Base-by-base conservation (phyloP, 1,140 invertebrate genomes). In the Zaprionus lachaisei region DNA sequence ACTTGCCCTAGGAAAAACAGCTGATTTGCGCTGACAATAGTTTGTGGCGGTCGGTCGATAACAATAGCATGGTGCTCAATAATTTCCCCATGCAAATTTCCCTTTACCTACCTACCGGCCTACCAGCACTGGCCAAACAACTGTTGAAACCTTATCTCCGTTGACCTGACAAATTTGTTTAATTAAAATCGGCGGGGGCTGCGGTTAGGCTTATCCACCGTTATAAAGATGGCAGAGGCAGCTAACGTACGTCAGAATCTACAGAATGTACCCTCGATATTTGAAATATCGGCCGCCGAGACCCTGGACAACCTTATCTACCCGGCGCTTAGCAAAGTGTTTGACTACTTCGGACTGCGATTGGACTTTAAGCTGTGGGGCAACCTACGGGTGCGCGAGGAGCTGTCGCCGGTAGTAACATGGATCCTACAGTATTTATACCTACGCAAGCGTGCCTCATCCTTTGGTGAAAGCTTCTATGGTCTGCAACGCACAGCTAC, bases 281-380 rank as follows among this genome's bases (percentile, higher is more conserved):
- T 92, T 57, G 92, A 92, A 74, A 91, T 92, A 44, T 89, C 87
- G 2, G 91, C 91, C 1, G 87, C 92, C 1, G 91, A 92, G 70
- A 92, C 91, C 4, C 54, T 92, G 31, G 92, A 92, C 72, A 90
- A 90, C 34, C 78, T 92, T 37, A 92, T 92, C 22, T 92, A 92
- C 51, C 92, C 92, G 7, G 92, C 92, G 4, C 71, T 92, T 14
- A 92, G 83, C 77, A 92, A 92, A 82, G 80, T 92, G 11, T 89
- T 92, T 38, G 90, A 92, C 54, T 92, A 91, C 66, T 89, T 92
- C 12, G 79, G 91, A 15, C 41, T 92, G 15, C 76, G 72, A 37
- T 80, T 92, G 76, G 85, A 90, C 85, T 90, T 90, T 90, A 90
- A 90, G 83, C 85, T 90, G 11, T 90, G 85, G 85, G 86, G 86